A percentile compares a stretch with the other conserved stretches of the same genome.
These are phyloP conservation scores for Dicrostonyx torquatus DNA, from an alignment of 2,797 vertebrate species.

Conservation along the genomic window DNA sequence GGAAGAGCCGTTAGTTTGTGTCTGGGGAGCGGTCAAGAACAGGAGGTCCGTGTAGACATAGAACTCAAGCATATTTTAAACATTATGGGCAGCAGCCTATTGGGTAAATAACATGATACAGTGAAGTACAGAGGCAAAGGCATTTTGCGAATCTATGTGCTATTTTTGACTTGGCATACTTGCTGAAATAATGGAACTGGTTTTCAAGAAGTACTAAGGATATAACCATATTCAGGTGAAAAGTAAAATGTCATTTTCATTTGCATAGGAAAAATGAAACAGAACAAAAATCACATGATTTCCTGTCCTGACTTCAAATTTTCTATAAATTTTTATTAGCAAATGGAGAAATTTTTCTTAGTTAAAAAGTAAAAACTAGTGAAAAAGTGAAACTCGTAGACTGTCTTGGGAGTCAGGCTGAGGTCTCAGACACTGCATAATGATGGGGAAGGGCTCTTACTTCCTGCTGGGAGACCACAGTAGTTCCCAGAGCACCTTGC, in stretches of 20 bases:
- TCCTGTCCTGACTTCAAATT: background rate
- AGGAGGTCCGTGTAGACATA: background rate
- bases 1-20: background rate
- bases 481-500: no score
- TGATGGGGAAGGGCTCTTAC: background rate
- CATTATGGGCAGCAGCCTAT: background rate
- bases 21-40: background rate
- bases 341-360: background rate
- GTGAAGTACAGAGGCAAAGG: background rate
- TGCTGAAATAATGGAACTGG: background rate
- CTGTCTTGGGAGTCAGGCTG: background rate
- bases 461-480: background rate
- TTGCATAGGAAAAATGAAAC: conserved; percentile 27
- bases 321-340: conserved; percentile 25
- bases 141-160: background rate
- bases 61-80: background rate
- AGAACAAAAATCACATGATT: background rate
- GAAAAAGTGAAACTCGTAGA: background rate
- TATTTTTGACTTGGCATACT: background rate
- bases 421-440: background rate
- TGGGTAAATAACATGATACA: background rate
- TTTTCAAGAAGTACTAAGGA: background rate
- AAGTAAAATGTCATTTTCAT: background rate
- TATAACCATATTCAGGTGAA: background rate
- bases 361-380: background rate